phyloP scores from a whole-genome alignment of 2,888 invertebrate genomes.

The Leucoptera coffeella region DNA sequence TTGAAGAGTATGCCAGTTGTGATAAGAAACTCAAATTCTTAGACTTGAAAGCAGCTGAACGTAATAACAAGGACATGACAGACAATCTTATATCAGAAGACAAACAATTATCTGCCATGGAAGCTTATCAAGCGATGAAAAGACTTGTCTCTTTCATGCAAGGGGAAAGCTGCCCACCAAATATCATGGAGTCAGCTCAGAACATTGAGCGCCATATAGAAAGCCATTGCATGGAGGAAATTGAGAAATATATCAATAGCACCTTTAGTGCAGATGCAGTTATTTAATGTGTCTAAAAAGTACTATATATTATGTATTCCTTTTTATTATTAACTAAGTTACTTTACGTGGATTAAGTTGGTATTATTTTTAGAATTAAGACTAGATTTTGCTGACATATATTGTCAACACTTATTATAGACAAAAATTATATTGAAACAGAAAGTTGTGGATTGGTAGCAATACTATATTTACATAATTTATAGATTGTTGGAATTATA shows the following conservation, averaged over 20 bases:
- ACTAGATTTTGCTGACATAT: too few species aligned
- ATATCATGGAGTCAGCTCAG: slow-evolving; percentile 13
- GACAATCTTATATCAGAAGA: background rate
- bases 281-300: too few species aligned
- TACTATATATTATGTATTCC: too few species aligned
- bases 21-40: slow-evolving; percentile 9
- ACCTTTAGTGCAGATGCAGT: slow-evolving; percentile 9
- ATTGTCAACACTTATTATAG: too few species aligned
- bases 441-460: too few species aligned
- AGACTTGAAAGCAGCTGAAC: background rate
- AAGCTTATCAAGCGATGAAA: slow-evolving; percentile 17
- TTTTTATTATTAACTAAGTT: too few species aligned
- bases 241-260: too few species aligned
- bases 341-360: too few species aligned
- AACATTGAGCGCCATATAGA: slow-evolving; percentile 15
- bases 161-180: slow-evolving; percentile 10
- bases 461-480: too few species aligned
- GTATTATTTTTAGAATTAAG: too few species aligned
- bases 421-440: too few species aligned
- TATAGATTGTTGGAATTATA: too few species aligned
- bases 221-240: slow-evolving; percentile 13
- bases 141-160: slow-evolving; percentile 15
- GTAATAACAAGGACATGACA: background rate
- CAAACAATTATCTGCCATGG: slow-evolving; percentile 10
- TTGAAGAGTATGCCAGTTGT: slow-evolving; percentile 14